Conservation (phyloP, 2,113 vertebrate species). For the Pseudorectes ferrugineus region DNA sequence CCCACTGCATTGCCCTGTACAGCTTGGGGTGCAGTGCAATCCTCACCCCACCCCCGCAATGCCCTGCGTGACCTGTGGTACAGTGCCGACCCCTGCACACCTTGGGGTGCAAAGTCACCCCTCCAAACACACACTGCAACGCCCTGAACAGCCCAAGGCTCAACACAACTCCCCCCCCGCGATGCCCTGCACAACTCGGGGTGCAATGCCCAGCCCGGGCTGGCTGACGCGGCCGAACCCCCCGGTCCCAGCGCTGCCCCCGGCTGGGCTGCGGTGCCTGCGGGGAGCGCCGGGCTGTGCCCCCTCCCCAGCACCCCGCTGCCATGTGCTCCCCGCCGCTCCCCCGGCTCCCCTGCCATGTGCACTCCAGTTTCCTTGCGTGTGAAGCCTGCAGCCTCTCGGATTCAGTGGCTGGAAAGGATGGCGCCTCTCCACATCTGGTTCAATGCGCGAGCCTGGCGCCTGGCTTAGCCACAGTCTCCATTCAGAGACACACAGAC, state of each 20-base stretch:
- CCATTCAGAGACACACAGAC: slow-evolving; percentile 72
- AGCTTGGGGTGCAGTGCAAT: background rate
- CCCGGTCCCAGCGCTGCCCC: background rate
- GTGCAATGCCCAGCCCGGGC: accelerated
- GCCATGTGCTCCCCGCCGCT: slow-evolving; percentile 40
- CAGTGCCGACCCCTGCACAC: background rate
- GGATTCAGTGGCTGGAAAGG: slow-evolving; percentile 68
- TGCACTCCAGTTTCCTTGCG: slow-evolving; percentile 77
- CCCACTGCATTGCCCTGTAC: background rate
- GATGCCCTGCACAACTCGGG: accelerated
- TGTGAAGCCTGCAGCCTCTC: slow-evolving; percentile 69
- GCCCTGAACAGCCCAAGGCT: background rate
- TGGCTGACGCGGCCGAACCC: accelerated
- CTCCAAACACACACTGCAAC: accelerated
- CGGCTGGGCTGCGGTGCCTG: background rate
- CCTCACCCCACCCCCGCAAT: background rate
- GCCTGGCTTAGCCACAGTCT: slow-evolving; percentile 80
- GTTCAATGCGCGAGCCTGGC: slow-evolving; percentile 79
- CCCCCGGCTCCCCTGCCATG: slow-evolving; percentile 65
- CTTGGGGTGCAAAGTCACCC: background rate
- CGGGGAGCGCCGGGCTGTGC: background rate
- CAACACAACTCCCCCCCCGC: accelerated
- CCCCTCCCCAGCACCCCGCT: background rate
- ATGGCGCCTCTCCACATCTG: slow-evolving; percentile 84
- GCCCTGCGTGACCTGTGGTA: background rate